These are phyloP conservation scores for Parnassius apollo DNA, from an alignment of 2,888 invertebrate species.

Conservation along the genomic window DNA sequence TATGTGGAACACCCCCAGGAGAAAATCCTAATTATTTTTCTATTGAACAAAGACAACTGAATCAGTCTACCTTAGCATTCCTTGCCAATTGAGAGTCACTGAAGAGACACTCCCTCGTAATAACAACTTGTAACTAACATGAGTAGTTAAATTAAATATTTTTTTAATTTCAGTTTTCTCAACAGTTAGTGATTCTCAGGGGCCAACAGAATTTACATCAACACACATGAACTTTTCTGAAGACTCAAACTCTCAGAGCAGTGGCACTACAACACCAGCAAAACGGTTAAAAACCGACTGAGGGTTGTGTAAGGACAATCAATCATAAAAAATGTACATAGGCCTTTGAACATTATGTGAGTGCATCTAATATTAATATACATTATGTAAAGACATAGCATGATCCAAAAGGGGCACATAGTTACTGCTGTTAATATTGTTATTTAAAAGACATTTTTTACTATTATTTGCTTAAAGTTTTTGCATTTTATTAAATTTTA, in stretches of 20 bases:
- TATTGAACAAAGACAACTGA: too few relatives aligned
- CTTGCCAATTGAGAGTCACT: too few relatives aligned
- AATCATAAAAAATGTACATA: constrained; percentile 10
- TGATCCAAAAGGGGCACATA: too few relatives aligned
- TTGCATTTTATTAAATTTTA: too few relatives aligned
- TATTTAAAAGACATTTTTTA: too few relatives aligned
- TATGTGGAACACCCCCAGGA: too few relatives aligned
- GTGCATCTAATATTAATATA: constrained; percentile 11
- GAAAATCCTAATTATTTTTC: too few relatives aligned
- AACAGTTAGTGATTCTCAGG: constrained; percentile 94
- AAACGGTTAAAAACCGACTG: constrained; percentile 90
- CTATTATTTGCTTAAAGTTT: too few relatives aligned
- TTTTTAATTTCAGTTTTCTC: constrained; percentile 87
- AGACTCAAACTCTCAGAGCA: constrained; percentile 94
- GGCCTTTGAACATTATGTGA: constrained; percentile 10
- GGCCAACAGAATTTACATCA: constrained; percentile 92
- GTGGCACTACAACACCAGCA: constrained; percentile 85
- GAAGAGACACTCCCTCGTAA: too few relatives aligned
- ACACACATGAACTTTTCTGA: constrained; percentile 93
- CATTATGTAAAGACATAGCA: not conserved
- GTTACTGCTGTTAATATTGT: too few relatives aligned
- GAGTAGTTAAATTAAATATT: not conserved
- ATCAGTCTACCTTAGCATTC: too few relatives aligned
- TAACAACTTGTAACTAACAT: too few relatives aligned
- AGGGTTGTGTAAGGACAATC: constrained; percentile 41